Evolutionary conservation across 2,113 vertebrate species (phyloP).

Genomic region (Sinocyclocheilus anshuiensis): DNA sequence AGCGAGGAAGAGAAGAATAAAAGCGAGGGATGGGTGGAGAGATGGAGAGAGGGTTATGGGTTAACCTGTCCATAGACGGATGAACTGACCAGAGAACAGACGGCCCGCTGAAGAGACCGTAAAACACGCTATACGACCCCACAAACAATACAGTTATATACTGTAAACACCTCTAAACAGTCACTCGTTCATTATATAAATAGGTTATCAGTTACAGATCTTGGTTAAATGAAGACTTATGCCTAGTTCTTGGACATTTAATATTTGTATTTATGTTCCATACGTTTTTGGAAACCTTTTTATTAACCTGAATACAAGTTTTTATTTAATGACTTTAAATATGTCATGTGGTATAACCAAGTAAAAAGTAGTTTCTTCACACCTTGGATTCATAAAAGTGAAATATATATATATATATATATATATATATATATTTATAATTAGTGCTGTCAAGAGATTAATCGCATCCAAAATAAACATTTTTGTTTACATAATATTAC

Average conservation of each 20-base stretch:
- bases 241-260: neutral
- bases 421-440: neutral
- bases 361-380: neutral
- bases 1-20: conserved; percentile 64
- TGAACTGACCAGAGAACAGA: conserved; percentile 50
- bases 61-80: conserved; percentile 22
- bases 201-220: too few species aligned
- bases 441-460: too few species aligned
- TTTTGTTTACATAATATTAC: too few species aligned
- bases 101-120: neutral
- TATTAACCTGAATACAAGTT: neutral
- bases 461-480: too few species aligned
- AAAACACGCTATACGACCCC: conserved; percentile 10
- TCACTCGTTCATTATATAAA: too few species aligned
- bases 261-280: neutral
- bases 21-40: conserved; percentile 50
- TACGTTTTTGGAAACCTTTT: neutral
- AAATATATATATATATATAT: too few species aligned
- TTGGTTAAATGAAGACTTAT: too few species aligned
- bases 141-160: neutral
- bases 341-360: neutral
- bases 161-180: neutral
- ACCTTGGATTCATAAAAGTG: too few species aligned
- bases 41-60: conserved; percentile 53
- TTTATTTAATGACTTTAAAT: neutral